Evolutionary conservation across 2,888 invertebrate species (phyloP).

Genomic region (Ectemnius lituratus): DNA sequence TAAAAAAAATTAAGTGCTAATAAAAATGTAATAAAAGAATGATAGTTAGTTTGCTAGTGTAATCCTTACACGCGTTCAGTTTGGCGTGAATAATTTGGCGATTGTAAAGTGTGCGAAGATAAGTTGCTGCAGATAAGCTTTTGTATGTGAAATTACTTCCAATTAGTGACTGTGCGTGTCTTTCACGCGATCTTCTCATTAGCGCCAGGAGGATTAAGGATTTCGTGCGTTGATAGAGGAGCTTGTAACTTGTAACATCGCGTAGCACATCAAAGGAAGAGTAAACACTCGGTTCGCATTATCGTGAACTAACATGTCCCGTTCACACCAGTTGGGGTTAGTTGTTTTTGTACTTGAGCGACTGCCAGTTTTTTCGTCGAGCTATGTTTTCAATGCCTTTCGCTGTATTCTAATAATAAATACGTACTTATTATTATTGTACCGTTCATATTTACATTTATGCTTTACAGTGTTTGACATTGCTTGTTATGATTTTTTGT

Average conservation of each 20-base stretch:
- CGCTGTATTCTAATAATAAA: no score
- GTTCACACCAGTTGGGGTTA: slow-evolving; percentile 1
- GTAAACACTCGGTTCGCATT: slow-evolving; percentile 17
- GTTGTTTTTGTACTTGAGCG: neutral
- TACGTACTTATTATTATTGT: no score
- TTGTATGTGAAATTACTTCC: neutral
- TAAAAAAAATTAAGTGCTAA: no score
- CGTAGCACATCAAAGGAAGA: neutral
- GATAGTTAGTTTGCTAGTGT: no score
- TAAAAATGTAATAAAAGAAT: no score
- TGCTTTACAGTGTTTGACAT: no score
- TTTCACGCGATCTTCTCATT: slow-evolving; percentile 1
- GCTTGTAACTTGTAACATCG: neutral
- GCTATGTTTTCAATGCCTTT: neutral
- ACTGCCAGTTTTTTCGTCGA: neutral
- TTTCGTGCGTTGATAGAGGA: neutral
- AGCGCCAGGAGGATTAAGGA: neutral
- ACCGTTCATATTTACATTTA: no score
- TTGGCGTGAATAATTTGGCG: no score
- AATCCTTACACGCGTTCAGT: no score
- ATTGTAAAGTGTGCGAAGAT: no score
- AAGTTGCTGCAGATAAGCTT: neutral
- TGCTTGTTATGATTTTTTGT: no score
- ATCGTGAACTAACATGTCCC: slow-evolving; percentile 21
- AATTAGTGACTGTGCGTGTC: neutral